Percentiles rank a stretch among this genome's conserved stretches.
These are phyloP conservation scores for Coptodon rendalli DNA, from an alignment of 2,113 vertebrate species.

Conservation along the genomic window DNA sequence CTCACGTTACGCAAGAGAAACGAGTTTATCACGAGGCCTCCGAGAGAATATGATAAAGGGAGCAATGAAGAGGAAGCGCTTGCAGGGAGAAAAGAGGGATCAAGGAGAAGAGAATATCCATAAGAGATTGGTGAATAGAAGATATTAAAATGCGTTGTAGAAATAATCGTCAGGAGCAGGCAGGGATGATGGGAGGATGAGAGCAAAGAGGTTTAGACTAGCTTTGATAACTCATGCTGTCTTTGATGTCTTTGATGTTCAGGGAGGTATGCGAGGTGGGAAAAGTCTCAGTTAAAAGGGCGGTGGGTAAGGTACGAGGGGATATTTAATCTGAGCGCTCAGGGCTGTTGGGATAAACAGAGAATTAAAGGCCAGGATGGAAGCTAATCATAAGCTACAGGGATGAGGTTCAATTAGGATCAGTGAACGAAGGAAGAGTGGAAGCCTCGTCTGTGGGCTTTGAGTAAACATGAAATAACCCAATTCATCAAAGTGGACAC, in stretches of 20 bases:
- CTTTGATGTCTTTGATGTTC: conserved; percentile 59
- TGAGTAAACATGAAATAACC: conserved; percentile 13
- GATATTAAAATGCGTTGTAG: neutral
- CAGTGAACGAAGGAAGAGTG: conserved; percentile 22
- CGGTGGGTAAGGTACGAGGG: conserved; percentile 1
- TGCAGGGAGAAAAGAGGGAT: neutral
- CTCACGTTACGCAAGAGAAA: conserved; percentile 19
- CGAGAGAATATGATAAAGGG: neutral
- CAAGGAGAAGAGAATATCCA: neutral
- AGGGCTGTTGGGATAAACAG: conserved; percentile 19
- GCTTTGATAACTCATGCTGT: conserved; percentile 38
- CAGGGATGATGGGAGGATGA: neutral
- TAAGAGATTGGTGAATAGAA: neutral
- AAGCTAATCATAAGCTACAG: conserved; percentile 40
- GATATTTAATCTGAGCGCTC: conserved; percentile 40
- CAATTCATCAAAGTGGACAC: neutral
- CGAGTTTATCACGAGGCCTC: conserved; percentile 12
- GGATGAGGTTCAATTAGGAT: conserved; percentile 44
- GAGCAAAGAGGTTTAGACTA: neutral
- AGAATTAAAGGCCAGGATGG: conserved; percentile 44
- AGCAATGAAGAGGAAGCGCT: neutral
- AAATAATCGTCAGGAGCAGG: neutral
- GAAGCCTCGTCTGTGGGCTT: conserved; percentile 24
- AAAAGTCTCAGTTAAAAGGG: conserved; percentile 59
- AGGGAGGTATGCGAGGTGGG: conserved; percentile 47